Conservation (phyloP, 2,113 vertebrate species). For the Addax nasomaculatus region DNA sequence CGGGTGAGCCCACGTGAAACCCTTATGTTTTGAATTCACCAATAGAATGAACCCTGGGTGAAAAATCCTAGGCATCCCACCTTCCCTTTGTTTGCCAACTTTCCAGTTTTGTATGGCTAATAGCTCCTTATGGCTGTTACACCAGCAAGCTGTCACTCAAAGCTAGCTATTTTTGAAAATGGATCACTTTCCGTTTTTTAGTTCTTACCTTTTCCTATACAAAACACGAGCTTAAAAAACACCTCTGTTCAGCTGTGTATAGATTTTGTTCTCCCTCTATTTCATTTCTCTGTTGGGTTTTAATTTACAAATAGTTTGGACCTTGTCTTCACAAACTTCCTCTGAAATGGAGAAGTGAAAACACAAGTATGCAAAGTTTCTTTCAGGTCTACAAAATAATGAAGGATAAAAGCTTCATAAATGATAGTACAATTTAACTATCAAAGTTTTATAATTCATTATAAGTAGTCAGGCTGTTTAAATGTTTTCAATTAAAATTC, state of each 20-base stretch:
- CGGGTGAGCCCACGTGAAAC: neutral
- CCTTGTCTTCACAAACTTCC: constrained; percentile 6
- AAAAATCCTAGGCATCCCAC: neutral
- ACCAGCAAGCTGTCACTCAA: neutral
- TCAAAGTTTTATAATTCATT: constrained; percentile 36
- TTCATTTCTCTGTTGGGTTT: constrained; percentile 22
- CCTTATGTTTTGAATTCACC: neutral
- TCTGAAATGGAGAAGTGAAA: constrained; percentile 43
- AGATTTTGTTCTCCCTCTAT: neutral
- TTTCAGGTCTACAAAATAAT: constrained; percentile 40
- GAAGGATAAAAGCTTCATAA: constrained; percentile 40
- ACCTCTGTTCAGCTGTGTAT: neutral
- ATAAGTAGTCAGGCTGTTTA: neutral
- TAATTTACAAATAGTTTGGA: constrained; percentile 18
- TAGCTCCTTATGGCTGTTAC: neutral
- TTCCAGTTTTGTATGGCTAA: neutral
- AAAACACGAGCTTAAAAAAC: constrained; percentile 36
- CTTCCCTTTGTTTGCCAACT: neutral
- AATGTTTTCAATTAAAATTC: constrained; percentile 53
- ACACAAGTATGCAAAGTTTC: constrained; percentile 25
- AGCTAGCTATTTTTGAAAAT: neutral
- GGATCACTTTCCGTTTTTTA: neutral
- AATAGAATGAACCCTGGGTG: neutral
- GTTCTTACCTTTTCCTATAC: constrained; percentile 14
- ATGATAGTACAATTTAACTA: constrained; percentile 4